Evolutionary conservation across 2,888 invertebrate species (phyloP).

Genomic region (Eudemis profundana): DNA sequence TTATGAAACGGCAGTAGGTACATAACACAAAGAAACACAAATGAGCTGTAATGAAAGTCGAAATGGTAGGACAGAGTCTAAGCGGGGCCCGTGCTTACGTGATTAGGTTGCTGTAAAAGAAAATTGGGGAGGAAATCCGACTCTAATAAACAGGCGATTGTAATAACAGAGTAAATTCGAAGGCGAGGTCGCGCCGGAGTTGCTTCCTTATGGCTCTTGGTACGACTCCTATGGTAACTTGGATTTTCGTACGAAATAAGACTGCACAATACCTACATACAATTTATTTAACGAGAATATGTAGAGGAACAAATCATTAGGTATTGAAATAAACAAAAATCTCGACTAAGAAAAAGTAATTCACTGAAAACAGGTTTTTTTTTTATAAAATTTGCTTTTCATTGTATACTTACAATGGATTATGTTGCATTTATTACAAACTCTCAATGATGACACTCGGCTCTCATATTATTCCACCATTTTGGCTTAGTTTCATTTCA

Average conservation of each 20-base stretch:
- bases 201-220: constrained; percentile 23
- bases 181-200: constrained; percentile 30
- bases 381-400: too few relatives aligned
- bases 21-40: constrained; percentile 32
- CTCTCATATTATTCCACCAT: too few relatives aligned
- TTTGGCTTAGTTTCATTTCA: too few relatives aligned
- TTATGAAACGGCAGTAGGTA: neutral
- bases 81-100: constrained; percentile 33
- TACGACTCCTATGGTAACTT: constrained; percentile 5
- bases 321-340: too few relatives aligned
- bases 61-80: constrained; percentile 23
- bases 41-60: constrained; percentile 31
- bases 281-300: too few relatives aligned
- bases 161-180: constrained; percentile 39
- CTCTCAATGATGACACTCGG: too few relatives aligned
- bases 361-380: too few relatives aligned
- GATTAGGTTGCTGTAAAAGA: constrained; percentile 44
- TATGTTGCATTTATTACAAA: too few relatives aligned
- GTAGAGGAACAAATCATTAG: too few relatives aligned
- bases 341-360: too few relatives aligned
- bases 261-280: neutral
- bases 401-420: too few relatives aligned
- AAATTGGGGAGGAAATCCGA: constrained; percentile 44
- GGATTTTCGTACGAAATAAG: neutral
- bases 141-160: constrained; percentile 43